Base-by-base conservation (phyloP, 2,797 vertebrate species). In the Molossus alvarezi region DNA sequence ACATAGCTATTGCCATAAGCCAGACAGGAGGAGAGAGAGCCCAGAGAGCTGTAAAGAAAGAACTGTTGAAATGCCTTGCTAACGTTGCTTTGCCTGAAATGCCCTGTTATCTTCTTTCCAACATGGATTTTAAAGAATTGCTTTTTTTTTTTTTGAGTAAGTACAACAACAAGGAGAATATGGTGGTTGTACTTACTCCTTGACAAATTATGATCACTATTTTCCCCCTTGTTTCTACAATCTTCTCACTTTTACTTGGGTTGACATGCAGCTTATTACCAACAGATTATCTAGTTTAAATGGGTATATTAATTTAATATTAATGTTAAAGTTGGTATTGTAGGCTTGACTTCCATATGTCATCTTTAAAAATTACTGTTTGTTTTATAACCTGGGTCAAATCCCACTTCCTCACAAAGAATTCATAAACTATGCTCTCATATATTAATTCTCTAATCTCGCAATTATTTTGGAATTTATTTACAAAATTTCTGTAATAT, bases 131-230 rank as follows among this genome's bases (percentile, higher is more conserved):
- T 83, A 58, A 95, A 85, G 27, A 88, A 86, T 67, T 62, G 4
- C 11, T 91, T 83, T 75, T 88, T 53, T 91, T 83, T 75, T 88
- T 53, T 57, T 89, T 86, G 65, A 81, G 29, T 84, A 91, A 88
- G n/a, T 73, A 51, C 18, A 73, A 27, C 33, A 83, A 55, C 57
- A 95, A 58, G 18, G 29, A 37, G 29, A 51, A 45, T 10, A 58
- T 21, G 33, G 6, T 55, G 8, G 18, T 73, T 41, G 18, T 41
- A 75, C 79, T 85, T 58, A 41, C 41, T 80, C 48, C 25, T 91
- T 80, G 9, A 67, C 33, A 87, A 79, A 64, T 27, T 62, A 6
- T 23, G 69, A 75, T 60, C 12, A n/a, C 5, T 33, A 20, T 55
- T 91, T 94, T 48, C 10, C 4, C 1, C 4, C 9, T 53, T 72